These are phyloP conservation scores for Styela clava DNA, from an alignment of 23 tunicate genomes.

Conservation along the genomic window DNA sequence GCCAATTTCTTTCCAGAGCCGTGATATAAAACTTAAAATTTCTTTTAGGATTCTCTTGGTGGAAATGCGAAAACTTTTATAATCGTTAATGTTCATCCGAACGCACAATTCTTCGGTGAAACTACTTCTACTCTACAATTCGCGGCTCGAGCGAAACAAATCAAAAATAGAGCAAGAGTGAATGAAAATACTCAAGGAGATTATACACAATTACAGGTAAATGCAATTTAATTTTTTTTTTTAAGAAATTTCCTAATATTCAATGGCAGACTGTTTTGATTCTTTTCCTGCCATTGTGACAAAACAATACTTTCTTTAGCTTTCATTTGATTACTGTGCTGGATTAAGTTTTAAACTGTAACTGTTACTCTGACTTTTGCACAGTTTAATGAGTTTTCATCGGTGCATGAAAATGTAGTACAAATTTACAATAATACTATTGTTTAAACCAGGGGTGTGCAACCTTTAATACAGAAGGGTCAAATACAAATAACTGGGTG, in stretches of 20 bases:
- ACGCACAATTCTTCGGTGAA: slow-evolving; percentile 37
- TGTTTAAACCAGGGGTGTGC: no score
- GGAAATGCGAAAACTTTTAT: slow-evolving; percentile 73
- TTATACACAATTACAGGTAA: slow-evolving; percentile 46
- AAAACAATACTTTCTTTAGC: no score
- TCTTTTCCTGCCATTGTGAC: background rate
- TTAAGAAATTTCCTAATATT: background rate
- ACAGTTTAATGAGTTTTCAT: background rate
- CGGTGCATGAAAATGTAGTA: no score
- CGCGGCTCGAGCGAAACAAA: slow-evolving; percentile 73
- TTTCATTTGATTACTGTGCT: background rate
- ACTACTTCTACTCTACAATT: slow-evolving; percentile 71
- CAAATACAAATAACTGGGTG: no score
- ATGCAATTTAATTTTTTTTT: background rate
- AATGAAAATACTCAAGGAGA: slow-evolving; percentile 71
- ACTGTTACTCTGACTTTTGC: background rate
- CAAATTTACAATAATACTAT: no score
- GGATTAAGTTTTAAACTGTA: background rate
- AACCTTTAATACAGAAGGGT: no score
- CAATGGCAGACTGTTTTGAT: background rate
- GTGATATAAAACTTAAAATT: background rate
- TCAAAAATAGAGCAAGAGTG: slow-evolving; percentile 61
- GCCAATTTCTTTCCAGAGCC: no score
- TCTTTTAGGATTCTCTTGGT: slow-evolving; percentile 69
- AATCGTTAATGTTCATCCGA: slow-evolving; percentile 61